Evolutionary conservation across 2,113 vertebrate genomes (phyloP).

Genomic region (Otis tarda): DNA sequence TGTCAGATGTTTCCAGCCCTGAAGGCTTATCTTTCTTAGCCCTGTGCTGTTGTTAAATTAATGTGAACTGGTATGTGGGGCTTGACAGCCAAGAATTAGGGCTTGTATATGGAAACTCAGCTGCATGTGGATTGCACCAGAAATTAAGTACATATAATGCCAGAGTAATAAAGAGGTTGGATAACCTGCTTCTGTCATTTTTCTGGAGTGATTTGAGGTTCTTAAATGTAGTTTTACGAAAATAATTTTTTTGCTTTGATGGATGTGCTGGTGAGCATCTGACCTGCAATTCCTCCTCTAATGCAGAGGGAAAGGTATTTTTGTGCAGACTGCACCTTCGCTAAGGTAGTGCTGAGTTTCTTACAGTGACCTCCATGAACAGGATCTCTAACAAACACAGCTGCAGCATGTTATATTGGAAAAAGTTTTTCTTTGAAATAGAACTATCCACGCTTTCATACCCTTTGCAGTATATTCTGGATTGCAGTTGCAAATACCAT

Average conservation of each 20-base stretch:
- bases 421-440: neutral
- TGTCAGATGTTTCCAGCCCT: neutral
- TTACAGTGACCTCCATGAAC: neutral
- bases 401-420: neutral
- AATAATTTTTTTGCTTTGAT: neutral
- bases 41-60: neutral
- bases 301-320: neutral
- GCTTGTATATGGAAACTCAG: neutral
- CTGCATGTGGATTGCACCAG: neutral
- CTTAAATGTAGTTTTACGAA: neutral
- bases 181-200: neutral
- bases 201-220: neutral
- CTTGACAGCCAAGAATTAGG: neutral
- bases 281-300: constrained; percentile 24
- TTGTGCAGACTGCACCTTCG: neutral
- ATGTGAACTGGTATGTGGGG: neutral
- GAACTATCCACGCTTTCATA: neutral
- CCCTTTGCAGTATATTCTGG: neutral
- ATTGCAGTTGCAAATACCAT: neutral
- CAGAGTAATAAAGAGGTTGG: neutral
- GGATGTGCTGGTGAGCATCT: neutral
- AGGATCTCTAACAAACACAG: neutral
- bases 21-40: neutral
- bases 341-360: constrained; percentile 17
- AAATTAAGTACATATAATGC: neutral